Base-by-base conservation (phyloP, 2,888 invertebrate species). In the Cartodere bifasciata region DNA sequence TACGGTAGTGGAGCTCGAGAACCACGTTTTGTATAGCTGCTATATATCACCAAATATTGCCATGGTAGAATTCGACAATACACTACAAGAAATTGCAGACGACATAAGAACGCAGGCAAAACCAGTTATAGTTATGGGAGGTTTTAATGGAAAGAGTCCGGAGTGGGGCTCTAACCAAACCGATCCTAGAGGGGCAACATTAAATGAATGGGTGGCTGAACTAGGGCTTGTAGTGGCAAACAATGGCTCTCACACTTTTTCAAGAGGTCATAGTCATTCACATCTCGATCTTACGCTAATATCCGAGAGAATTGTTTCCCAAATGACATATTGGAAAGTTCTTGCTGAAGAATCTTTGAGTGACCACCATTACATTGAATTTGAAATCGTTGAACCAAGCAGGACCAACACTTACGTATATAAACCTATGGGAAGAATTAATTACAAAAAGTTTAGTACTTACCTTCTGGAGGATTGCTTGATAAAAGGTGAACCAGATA, bases 1-100 rank as follows among this genome's bases (percentile, higher is more conserved):
- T 27, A 22, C 27, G 9, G 13, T 16, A 7, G 14, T 31, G 7
- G 4, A 16, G 9, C 4, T 20, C 9, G 20, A 10, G 3, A 11
- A 12, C 5, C 4, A 17, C 6, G 14, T 13, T 3, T 6, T 34
- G 4, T 29, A 20, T 4, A 13, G n/a, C 6, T 14, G 9, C 6
- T 34, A 34, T 24, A 16, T 29, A 5, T 23, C 20, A 3, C 24
- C 29, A n/a, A 34, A 34, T 10, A 22, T 21, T 4, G 5, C 5
- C 2, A 4, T 22, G 4, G 2, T 5, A 9, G 27, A 34, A 2
- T 34, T 26, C 16, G 21, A 25, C 9, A 5, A 9, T 4, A 15
- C 6, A 7, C n/a, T 30, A 13, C 20, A 14, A 4, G 14, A 11
- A 2, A 4, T 34, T 4, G 23, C 25, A 10, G 13, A 31, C 14